Conservation (phyloP, 2,113 vertebrate genomes). For the Agelaius phoeniceus region DNA sequence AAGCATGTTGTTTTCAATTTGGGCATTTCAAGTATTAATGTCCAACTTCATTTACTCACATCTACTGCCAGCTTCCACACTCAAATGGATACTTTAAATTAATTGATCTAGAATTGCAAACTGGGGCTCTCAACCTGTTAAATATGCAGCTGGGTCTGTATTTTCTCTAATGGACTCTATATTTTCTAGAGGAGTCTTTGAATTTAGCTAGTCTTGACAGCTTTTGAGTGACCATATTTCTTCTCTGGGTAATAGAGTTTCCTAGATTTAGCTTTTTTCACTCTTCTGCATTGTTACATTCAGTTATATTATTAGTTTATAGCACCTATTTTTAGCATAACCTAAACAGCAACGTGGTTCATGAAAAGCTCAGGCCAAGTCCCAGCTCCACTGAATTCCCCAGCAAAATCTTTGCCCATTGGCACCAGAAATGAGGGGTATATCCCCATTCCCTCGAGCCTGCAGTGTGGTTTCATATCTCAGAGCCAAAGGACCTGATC, state of each 20-base stretch:
- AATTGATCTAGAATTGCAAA: background rate
- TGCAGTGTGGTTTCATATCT: background rate
- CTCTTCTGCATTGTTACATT: background rate
- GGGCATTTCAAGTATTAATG: background rate
- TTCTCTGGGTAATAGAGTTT: background rate
- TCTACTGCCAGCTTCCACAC: background rate
- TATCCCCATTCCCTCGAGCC: background rate
- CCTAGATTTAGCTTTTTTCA: background rate
- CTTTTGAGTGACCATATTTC: constrained; percentile 1
- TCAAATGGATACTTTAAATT: constrained; percentile 11
- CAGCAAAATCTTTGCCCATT: background rate
- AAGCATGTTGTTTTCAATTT: background rate
- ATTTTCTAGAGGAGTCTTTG: background rate
- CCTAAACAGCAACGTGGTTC: fast-evolving
- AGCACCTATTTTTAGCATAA: background rate
- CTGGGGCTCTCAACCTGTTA: background rate
- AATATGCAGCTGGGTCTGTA: background rate
- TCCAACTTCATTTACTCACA: background rate
- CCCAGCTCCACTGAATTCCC: background rate
- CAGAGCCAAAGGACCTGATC: background rate
- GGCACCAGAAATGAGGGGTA: background rate
- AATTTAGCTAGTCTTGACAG: background rate
- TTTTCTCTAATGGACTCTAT: constrained; percentile 1
- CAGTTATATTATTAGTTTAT: background rate
- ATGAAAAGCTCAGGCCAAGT: background rate